These are phyloP conservation scores for Papilio polytes DNA, from an alignment of 1,140 invertebrate species.

Conservation along the genomic window DNA sequence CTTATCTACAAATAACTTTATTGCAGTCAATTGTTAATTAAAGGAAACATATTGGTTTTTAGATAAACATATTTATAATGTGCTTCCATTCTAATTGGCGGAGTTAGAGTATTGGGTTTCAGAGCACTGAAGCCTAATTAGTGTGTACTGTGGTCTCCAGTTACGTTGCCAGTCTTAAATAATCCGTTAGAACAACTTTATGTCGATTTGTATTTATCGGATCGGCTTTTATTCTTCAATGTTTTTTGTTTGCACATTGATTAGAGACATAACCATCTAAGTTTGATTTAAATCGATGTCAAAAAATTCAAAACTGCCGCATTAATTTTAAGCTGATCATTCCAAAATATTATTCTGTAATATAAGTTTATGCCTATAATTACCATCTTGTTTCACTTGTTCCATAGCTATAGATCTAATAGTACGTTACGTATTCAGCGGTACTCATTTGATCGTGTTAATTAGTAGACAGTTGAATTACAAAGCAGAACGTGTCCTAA, in stretches of 20 bases:
- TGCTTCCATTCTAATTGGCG: conserved; percentile 62
- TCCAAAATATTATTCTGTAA: not conserved
- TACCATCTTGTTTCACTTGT: not conserved
- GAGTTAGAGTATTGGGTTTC: conserved; percentile 71
- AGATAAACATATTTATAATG: not conserved
- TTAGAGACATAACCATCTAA: no score
- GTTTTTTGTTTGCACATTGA: no score
- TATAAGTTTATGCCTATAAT: not conserved
- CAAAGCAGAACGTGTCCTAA: conserved; percentile 68
- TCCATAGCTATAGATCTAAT: not conserved
- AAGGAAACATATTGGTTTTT: not conserved
- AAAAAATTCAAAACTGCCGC: no score
- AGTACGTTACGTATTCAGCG: not conserved
- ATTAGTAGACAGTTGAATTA: conserved; percentile 75
- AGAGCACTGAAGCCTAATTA: conserved; percentile 70
- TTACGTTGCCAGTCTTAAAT: conserved; percentile 68
- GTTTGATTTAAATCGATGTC: no score
- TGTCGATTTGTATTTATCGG: conserved; percentile 50
- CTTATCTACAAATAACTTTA: no score
- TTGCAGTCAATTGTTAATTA: no score
- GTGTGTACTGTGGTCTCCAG: conserved; percentile 60
- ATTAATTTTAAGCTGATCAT: not conserved
- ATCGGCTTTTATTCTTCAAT: conserved; percentile 19
- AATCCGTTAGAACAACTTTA: conserved; percentile 65
- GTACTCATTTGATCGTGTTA: conserved; percentile 68